Percentiles rank a stretch among this genome's conserved stretches.
Evolutionary conservation across 2,888 invertebrate genomes (phyloP).

Genomic region (Zygaena filipendulae): DNA sequence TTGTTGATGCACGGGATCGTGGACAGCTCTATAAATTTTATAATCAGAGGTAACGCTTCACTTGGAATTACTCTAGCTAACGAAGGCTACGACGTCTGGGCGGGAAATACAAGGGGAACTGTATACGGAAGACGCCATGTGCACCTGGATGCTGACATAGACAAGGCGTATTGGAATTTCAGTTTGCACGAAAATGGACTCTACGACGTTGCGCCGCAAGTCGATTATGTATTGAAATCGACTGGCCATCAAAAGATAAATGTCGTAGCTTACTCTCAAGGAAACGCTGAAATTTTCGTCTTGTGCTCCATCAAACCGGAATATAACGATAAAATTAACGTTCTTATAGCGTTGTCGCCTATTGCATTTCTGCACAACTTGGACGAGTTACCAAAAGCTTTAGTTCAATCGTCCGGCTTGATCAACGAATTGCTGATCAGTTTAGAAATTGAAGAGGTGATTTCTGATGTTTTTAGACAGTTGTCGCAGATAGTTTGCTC

Average conservation of each 20-base stretch:
- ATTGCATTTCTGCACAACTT: constrained; percentile 5
- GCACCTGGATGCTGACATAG: constrained; percentile 7
- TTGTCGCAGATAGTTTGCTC: no score
- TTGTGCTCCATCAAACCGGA: constrained; percentile 10
- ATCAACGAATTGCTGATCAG: no score
- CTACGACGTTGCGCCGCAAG: constrained; percentile 10
- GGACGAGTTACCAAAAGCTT: no score
- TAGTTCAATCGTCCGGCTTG: no score
- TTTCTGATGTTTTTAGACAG: no score
- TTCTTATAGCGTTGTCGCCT: constrained; percentile 8
- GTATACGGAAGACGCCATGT: constrained; percentile 3
- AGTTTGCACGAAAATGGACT: constrained; percentile 13
- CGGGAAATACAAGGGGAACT: constrained; percentile 8
- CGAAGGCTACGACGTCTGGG: constrained; percentile 18
- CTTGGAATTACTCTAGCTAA: constrained; percentile 20
- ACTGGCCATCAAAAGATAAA: constrained; percentile 3
- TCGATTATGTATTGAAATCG: constrained; percentile 8
- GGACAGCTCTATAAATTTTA: constrained; percentile 24
- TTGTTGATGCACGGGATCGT: constrained; percentile 23
- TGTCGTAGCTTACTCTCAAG: constrained; percentile 13
- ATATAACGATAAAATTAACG: constrained; percentile 12
- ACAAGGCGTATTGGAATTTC: constrained; percentile 12
- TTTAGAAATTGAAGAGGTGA: no score
- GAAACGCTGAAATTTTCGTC: constrained; percentile 9
- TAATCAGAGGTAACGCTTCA: constrained; percentile 23